These are phyloP conservation scores for Gobiocypris rarus DNA, from an alignment of 2,113 vertebrate genomes.

Conservation along the genomic window DNA sequence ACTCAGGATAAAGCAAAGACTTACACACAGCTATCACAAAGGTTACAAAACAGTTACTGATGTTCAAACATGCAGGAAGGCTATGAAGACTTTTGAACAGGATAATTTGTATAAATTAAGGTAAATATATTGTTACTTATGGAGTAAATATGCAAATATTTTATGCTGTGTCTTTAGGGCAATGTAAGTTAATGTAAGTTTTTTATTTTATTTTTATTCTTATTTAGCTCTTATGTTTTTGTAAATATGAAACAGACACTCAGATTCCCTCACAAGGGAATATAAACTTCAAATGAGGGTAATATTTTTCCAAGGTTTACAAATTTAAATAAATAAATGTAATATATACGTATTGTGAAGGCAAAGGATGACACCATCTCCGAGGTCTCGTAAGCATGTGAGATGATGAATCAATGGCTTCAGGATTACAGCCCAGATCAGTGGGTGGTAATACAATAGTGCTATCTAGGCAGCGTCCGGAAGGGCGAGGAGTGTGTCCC, in stretches of 20 bases:
- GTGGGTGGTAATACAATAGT: constrained; percentile 54
- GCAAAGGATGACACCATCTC: not conserved
- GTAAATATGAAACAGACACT: not conserved
- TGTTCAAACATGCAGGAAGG: not conserved
- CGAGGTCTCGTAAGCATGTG: not conserved
- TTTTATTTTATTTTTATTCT: not conserved
- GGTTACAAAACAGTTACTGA: not conserved
- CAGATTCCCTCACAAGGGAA: not conserved
- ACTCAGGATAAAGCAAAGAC: not conserved
- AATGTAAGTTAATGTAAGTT: no score
- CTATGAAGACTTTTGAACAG: not conserved
- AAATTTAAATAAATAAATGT: not conserved
- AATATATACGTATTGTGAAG: no score
- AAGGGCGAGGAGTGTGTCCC: constrained; percentile 64
- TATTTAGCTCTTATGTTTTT: not conserved
- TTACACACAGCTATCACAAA: not conserved
- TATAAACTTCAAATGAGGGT: not conserved
- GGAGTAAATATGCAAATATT: not conserved
- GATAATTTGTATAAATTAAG: not conserved
- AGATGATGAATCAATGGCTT: constrained; percentile 40
- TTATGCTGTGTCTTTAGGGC: not conserved
- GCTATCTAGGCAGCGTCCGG: constrained; percentile 50
- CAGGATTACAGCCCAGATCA: constrained; percentile 41
- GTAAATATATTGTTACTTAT: not conserved
- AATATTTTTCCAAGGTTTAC: not conserved